phyloP scores from a whole-genome alignment of 1,140 invertebrate species.

The Eulimnadia texana region DNA sequence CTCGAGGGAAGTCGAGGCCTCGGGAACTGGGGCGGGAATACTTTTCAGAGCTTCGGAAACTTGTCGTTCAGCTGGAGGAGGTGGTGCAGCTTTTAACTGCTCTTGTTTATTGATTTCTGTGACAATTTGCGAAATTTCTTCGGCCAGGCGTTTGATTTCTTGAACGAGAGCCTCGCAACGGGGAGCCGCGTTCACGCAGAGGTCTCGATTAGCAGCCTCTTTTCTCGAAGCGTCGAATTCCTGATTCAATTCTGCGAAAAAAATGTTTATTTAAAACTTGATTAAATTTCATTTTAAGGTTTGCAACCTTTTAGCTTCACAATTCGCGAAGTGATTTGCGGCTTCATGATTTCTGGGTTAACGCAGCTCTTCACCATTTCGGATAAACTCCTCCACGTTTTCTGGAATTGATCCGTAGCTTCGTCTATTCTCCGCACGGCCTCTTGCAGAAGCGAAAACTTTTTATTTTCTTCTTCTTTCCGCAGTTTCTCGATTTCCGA shows the following conservation, averaged over 20 bases:
- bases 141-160: background rate
- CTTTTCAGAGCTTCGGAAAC: background rate
- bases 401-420: background rate
- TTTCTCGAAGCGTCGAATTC: background rate
- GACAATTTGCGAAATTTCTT: background rate
- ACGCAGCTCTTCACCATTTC: background rate
- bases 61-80: background rate
- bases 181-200: background rate
- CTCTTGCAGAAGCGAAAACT: background rate
- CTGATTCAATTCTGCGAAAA: background rate
- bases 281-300: background rate
- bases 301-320: background rate
- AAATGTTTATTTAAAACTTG: background rate
- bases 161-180: background rate
- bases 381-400: background rate
- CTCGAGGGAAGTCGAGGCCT: background rate
- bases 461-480: background rate
- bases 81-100: background rate
- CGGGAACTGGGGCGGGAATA: background rate
- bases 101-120: background rate
- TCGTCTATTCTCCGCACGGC: background rate
- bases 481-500: background rate
- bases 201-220: background rate
- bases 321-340: background rate
- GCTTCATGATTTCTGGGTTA: background rate